These are phyloP conservation scores for Notoglanidium macrostoma DNA, from an alignment of 2,797 vertebrate species.

Conservation along the genomic window DNA sequence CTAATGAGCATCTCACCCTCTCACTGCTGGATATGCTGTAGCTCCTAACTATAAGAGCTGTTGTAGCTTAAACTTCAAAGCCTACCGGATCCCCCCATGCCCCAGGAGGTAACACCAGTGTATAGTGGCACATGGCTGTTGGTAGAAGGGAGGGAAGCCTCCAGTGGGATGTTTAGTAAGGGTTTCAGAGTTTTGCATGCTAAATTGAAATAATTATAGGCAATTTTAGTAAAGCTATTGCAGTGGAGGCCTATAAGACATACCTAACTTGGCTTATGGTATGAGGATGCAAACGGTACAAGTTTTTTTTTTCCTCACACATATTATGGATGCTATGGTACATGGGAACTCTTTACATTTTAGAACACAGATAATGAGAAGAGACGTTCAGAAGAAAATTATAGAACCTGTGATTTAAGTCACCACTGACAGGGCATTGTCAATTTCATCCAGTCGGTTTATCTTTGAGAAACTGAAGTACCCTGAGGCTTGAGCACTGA, in stretches of 20 bases:
- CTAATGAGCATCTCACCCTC: constrained; percentile 59
- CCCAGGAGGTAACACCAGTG: constrained; percentile 24
- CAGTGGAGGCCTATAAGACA: constrained; percentile 5
- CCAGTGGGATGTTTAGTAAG: constrained; percentile 12
- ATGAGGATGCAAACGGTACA: background rate
- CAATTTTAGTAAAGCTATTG: constrained; percentile 32
- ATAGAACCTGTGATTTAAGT: constrained; percentile 6
- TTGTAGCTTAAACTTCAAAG: constrained; percentile 55
- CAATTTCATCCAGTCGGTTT: constrained; percentile 23
- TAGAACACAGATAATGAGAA: background rate
- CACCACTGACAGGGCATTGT: constrained; percentile 5
- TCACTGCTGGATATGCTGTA: constrained; percentile 25
- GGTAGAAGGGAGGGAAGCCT: background rate
- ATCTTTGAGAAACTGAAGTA: constrained; percentile 33
- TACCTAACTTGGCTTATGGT: background rate
- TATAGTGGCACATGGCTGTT: constrained; percentile 5
- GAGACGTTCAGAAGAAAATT: constrained; percentile 13
- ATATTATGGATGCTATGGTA: background rate
- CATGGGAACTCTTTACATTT: background rate
- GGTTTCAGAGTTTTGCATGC: constrained; percentile 31
- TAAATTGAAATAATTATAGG: constrained; percentile 40
- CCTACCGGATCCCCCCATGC: constrained; percentile 18
- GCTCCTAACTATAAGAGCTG: constrained; percentile 47
- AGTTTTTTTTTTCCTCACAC: background rate
- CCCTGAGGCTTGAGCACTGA: constrained; percentile 29